Evolutionary conservation across 2,888 invertebrate species (phyloP), one percentile per base, ranked within the genome.

Genomic region (Acanthacorydalis orientalis): DNA sequence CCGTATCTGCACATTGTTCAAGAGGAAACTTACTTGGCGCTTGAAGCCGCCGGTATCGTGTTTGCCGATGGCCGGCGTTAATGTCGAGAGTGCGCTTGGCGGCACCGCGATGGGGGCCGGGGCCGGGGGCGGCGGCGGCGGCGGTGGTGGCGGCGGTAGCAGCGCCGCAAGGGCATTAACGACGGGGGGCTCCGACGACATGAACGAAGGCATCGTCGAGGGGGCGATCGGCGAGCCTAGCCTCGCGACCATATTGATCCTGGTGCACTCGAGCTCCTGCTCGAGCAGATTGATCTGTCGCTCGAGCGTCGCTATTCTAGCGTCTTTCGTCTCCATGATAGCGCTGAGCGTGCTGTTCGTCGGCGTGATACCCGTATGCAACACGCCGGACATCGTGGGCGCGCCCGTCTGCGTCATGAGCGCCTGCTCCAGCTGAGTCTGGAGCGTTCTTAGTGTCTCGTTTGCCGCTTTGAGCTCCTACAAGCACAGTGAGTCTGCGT

Each of bases 21-120:
- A 78, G 76, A 79, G 77, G 75, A 80, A 80, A 83, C 83, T 83
- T 83, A 83, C 83, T 83, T 83, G 83, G 70, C 81, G 78, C 75
- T 80, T 82, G 73, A 78, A 77, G 71, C 73, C 76, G 71, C 73
- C 76, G 64, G 73, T 68, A 66, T 74, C 74, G 60, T 67, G 64
- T 68, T 75, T 75, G 61, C 50, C 63, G 54, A 45, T 61, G 63
- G 49, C 65, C 63, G 49, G 62, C 61, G 37, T 61, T 60, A 40
- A 49, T 47, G 14, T 60, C 61, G 10, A 63, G 62, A 41, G 44
- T 43, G 47, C 43, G 31, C 16, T 16, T 6, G 11, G 37, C 9
- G 35, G 23, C 14, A 41, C 47, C 35, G 42, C 14, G 11, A 12
- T 45, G 16, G 35, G 23, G 14, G 45, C 47, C 35, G 47, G 31